Conservation (phyloP, 2,113 vertebrate species). For the Equus quagga region DNA sequence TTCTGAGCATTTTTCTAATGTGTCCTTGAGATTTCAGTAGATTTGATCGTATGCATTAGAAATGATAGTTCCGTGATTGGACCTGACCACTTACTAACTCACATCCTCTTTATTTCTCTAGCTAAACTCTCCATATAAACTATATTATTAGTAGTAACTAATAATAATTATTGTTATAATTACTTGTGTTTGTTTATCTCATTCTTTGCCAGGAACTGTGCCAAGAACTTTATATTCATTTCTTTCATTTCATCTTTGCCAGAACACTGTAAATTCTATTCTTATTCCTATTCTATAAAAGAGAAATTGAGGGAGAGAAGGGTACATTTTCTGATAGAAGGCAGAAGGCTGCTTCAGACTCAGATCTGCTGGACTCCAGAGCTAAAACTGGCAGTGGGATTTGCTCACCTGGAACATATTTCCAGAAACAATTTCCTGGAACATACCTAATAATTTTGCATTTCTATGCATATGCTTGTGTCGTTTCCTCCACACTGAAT, state of each 20-base stretch:
- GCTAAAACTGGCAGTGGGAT: background rate
- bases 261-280: background rate
- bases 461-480: background rate
- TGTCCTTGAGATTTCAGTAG: conserved; percentile 7
- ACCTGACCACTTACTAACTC: background rate
- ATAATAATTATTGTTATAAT: background rate
- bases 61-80: background rate
- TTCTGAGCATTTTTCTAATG: background rate
- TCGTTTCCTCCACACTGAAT: background rate
- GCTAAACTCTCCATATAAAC: background rate
- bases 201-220: background rate
- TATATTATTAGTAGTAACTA: background rate
- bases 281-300: background rate
- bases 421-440: background rate
- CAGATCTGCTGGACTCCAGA: background rate
- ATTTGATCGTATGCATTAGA: background rate
- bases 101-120: background rate
- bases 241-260: conserved; percentile 5
- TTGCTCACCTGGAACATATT: background rate
- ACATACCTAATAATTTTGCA: background rate
- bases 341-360: background rate
- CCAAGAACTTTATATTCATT: conserved; percentile 7
- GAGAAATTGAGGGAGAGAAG: background rate
- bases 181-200: background rate
- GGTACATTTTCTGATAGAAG: background rate